These are phyloP conservation scores for Battus philenor DNA, from an alignment of 1,140 invertebrate genomes.

Conservation along the genomic window DNA sequence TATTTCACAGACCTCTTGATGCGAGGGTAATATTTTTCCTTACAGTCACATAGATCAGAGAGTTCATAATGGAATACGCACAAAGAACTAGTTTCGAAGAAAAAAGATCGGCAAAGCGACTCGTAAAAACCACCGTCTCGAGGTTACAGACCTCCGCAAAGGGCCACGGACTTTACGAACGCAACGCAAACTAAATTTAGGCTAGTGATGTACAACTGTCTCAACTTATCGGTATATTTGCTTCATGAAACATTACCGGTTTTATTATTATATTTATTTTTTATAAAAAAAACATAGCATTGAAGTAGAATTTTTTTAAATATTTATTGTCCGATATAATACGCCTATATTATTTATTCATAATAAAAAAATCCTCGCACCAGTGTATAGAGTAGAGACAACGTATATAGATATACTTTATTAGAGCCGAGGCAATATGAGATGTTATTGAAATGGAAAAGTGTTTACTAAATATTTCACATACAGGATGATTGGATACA, in stretches of 20 bases:
- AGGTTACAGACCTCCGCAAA: conserved; percentile 15
- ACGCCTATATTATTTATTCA: background rate
- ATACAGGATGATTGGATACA: no score
- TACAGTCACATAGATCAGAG: background rate
- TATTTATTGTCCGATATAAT: background rate
- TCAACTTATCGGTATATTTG: conserved; percentile 1
- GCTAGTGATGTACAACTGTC: conserved; percentile 4
- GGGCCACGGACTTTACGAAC: conserved; percentile 9
- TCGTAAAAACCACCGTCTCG: conserved; percentile 5
- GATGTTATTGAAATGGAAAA: no score
- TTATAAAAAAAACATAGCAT: background rate
- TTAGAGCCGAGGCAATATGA: no score
- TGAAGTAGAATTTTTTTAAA: background rate
- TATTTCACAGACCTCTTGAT: no score
- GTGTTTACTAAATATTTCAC: no score
- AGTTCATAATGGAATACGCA: conserved; percentile 1
- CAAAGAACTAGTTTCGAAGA: conserved; percentile 12
- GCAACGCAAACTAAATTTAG: conserved; percentile 7
- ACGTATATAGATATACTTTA: no score
- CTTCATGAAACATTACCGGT: no score
- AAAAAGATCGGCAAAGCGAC: conserved; percentile 10
- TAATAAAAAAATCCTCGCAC: background rate
- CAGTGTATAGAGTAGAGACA: background rate
- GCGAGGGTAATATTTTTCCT: no score
- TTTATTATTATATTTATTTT: background rate